Base-by-base conservation (phyloP, 2,888 invertebrate genomes). In the Cephus runcator region DNA sequence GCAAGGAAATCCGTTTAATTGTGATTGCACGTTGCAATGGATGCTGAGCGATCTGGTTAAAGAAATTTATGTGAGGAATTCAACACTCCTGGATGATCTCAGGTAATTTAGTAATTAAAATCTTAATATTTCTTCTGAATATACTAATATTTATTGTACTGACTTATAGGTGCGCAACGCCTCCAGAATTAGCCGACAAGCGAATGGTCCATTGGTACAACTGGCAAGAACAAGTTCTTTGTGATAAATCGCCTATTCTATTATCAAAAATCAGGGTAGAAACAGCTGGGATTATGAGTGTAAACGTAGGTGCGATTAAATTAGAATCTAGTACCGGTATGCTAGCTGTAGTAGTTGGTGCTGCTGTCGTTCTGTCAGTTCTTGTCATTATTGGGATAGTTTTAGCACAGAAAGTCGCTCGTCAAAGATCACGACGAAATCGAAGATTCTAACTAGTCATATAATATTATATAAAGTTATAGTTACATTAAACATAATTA, bases 1-100 rank as follows among this genome's bases (percentile, higher is more conserved):
- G 4, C 94, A 94, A 91, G 92, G 91, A 81, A 95, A 95, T 89
- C 95, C 94, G 1, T 94, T 95, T 93, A 90, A 92, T 80, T 95
- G 95, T 85, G 89, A 92, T 80, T 95, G 95, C 84, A 91, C 92
- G 69, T 87, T 94, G 85, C 93, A 94, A 84, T 94, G 94, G 93
- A 88, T 95, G 82, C 88, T 94, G 33, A 92, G 93, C 73, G 92
- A 92, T 34, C 88, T 94, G 69, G 84, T 94, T 69, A 93, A 93
- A 0, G 88, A 89, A 77, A 90, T 93, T 84, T 94, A 93, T 83
- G 85, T 83, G n/a, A 88, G 84, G 4, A 90, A 93, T 76, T 91
- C 92, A 0, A 83, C 90, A 11, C 87, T 94, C 35, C 88, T 94
- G 12, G 86, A 92, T 34, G 92, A 94, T 81, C 88, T 94, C 1